phyloP scores from a whole-genome alignment of 2,888 invertebrate genomes.

The Acronicta aceris region DNA sequence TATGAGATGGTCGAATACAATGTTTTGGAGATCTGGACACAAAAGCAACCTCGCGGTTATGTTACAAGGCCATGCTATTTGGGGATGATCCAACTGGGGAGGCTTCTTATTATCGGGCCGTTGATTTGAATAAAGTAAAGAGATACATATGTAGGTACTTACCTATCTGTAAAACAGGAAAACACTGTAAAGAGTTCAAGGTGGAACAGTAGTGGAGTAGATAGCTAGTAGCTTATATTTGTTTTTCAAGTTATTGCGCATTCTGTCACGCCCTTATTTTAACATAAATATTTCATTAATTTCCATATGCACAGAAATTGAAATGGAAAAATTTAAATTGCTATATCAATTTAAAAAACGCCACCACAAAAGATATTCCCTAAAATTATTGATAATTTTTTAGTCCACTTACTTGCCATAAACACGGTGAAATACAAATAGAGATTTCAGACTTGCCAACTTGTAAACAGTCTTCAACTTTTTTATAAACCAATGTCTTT shows the following conservation, averaged over 20 bases:
- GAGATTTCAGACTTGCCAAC: no score
- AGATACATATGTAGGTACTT: no score
- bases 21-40: slow-evolving; percentile 44
- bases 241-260: no score
- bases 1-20: slow-evolving; percentile 30
- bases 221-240: no score
- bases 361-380: no score
- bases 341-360: neutral
- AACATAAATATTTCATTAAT: slow-evolving; percentile 21
- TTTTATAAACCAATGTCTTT: no score
- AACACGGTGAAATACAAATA: no score
- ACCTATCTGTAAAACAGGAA: slow-evolving; percentile 21
- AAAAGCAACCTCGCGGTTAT: slow-evolving; percentile 41
- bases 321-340: slow-evolving; percentile 7
- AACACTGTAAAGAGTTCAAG: slow-evolving; percentile 17
- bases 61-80: slow-evolving; percentile 63
- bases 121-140: slow-evolving; percentile 49
- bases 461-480: no score
- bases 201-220: slow-evolving; percentile 3
- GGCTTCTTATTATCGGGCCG: slow-evolving; percentile 47
- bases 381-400: no score
- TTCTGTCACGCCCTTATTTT: no score
- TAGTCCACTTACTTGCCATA: no score
- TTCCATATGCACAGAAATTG: slow-evolving; percentile 4
- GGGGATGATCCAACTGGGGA: slow-evolving; percentile 65